Base-by-base conservation (phyloP, 2,113 vertebrate species). In the Balaeniceps rex region DNA sequence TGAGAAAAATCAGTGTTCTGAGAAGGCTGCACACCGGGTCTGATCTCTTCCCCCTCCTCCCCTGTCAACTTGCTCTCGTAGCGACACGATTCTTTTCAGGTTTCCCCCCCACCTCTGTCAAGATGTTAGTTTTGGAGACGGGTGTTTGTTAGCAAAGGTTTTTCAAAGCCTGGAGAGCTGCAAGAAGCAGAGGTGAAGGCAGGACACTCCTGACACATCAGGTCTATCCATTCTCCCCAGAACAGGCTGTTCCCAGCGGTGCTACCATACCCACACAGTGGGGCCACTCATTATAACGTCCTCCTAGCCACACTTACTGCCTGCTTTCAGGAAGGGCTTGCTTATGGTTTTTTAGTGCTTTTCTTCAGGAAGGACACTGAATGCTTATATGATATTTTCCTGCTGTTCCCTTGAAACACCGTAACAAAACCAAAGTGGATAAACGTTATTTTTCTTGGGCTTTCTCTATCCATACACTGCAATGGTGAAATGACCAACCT, bases 121-220 rank as follows among this genome's bases (percentile, higher is more conserved):
- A 95, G 93, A 94, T 70, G 84, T 69, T 96, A 36, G 64, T 76
- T 95, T 80, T 84, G 81, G 81, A 96, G 88, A 95, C 0, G 7
- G 46, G 87, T 76, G 75, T 93, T 94, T 91, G 87, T 34, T 72
- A 91, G 49, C 66, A 65, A 92, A 94, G 77, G 57, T 61, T 95
- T 95, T 76, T 76, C 44, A 76, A 57, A 89, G 87, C 46, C 78
- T 92, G 70, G 34, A 79, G 55, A 87, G 86, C 51, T 79, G 72
- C 7, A 13, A 78, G 80, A 64, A 87, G 63, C 40, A 84, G 82
- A 96, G 89, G 78, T 93, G 94, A 96, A 72, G 54, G 83, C 79
- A 96, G 93, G 94, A 80, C 70, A 71, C 44, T 58, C 76, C 85
- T 90, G 79, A 94, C 90, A 89, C 36, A 63, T 72, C 77, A 80